Evolutionary conservation across 2,113 vertebrate genomes (phyloP).

Genomic region (Pyrgilauda ruficollis): DNA sequence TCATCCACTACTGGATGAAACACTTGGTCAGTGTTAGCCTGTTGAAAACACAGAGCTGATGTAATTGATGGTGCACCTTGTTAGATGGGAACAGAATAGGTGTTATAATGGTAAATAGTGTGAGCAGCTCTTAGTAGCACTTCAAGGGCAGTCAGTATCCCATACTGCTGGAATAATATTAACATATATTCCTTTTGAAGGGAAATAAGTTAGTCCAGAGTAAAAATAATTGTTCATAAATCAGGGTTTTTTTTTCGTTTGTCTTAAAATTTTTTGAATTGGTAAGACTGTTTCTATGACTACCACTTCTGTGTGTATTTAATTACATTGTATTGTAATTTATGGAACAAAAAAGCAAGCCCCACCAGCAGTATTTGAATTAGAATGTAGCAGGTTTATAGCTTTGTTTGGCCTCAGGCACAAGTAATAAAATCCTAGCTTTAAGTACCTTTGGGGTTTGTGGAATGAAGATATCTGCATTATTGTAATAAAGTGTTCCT

Average conservation of each 20-base stretch:
- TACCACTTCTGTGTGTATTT: conserved; percentile 69
- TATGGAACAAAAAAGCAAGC: conserved; percentile 65
- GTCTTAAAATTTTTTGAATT: conserved; percentile 63
- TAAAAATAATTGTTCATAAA: conserved; percentile 59
- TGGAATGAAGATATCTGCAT: conserved; percentile 82
- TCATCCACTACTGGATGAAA: neutral
- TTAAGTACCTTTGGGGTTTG: conserved; percentile 81
- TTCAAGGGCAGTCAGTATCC: neutral
- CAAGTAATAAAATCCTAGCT: conserved; percentile 79
- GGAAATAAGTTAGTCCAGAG: conserved; percentile 22
- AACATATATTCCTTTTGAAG: neutral
- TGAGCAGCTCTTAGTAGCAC: conserved; percentile 13
- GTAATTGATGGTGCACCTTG: neutral
- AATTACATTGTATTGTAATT: conserved; percentile 72
- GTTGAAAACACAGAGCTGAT: neutral
- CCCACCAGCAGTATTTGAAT: conserved; percentile 65
- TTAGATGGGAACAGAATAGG: neutral
- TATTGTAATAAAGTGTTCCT: conserved; percentile 83
- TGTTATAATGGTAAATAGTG: neutral
- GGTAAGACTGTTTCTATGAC: conserved; percentile 59
- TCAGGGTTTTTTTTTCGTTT: conserved; percentile 14
- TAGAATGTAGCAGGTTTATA: conserved; percentile 77
- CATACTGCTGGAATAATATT: conserved; percentile 1
- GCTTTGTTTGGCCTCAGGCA: conserved; percentile 76
- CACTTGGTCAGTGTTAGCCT: neutral